Evolutionary conservation across 2,888 invertebrate species (phyloP).

Genomic region (Phengaris arion): DNA sequence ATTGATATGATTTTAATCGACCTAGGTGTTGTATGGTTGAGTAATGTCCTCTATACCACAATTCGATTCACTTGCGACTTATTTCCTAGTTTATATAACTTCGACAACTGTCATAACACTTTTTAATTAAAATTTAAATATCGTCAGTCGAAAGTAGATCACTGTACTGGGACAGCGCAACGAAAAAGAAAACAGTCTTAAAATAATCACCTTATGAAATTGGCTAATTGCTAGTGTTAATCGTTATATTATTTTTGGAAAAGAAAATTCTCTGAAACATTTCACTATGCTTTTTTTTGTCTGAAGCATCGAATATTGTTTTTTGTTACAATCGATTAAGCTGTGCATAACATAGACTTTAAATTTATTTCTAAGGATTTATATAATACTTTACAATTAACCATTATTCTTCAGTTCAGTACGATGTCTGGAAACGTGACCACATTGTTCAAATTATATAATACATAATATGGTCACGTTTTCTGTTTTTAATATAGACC

Average conservation of each 20-base stretch:
- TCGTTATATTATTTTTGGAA: neutral
- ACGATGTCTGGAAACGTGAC: conserved; percentile 20
- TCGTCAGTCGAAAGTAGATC: neutral
- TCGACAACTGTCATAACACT: neutral
- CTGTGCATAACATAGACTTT: neutral
- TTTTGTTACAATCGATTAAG: neutral
- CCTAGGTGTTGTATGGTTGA: neutral
- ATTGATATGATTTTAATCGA: conserved; percentile 22
- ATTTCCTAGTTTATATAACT: conserved; percentile 26
- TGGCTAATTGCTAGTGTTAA: neutral
- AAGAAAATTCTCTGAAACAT: too few species aligned
- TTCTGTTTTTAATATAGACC: too few species aligned
- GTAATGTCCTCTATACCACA: neutral
- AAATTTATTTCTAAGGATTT: neutral
- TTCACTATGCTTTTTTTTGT: too few species aligned
- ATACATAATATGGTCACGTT: too few species aligned
- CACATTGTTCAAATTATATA: neutral
- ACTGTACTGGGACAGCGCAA: neutral
- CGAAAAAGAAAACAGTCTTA: neutral
- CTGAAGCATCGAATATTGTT: neutral
- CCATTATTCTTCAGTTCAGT: conserved; percentile 16
- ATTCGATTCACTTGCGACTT: conserved; percentile 18
- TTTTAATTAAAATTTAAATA: conserved; percentile 7
- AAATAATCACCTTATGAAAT: neutral
- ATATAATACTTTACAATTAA: neutral